Evolutionary conservation across 2,797 vertebrate genomes (phyloP).

Genomic region (Pelochelys cantorii): DNA sequence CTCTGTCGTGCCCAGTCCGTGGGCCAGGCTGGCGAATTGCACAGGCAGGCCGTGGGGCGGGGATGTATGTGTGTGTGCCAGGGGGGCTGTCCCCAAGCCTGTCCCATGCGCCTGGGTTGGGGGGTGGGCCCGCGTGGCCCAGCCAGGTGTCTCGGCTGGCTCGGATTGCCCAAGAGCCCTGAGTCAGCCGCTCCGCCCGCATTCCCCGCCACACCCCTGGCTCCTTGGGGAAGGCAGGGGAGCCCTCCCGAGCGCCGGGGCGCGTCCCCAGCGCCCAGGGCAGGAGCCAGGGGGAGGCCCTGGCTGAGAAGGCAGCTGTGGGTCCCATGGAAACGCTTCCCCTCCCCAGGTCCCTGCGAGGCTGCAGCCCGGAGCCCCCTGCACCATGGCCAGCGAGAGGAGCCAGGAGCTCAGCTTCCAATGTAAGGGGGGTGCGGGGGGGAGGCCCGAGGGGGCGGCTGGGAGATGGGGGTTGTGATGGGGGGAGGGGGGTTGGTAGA

Average conservation of each 20-base stretch:
- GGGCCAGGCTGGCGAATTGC: too few species aligned
- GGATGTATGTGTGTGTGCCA: too few species aligned
- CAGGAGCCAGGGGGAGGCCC: not conserved
- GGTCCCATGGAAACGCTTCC: not conserved
- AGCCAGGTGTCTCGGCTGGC: not conserved
- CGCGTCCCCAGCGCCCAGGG: not conserved
- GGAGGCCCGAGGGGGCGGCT: not conserved
- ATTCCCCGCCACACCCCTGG: not conserved
- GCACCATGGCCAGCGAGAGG: constrained; percentile 75
- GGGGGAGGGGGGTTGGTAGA: not conserved
- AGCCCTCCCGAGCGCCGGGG: not conserved
- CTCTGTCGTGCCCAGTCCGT: too few species aligned
- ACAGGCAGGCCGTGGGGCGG: too few species aligned
- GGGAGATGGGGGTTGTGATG: accelerated
- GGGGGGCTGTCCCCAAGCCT: too few species aligned
- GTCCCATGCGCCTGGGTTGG: too few species aligned
- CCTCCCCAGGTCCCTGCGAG: not conserved
- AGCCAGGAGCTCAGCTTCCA: constrained; percentile 73
- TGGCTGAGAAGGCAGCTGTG: not conserved
- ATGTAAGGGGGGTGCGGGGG: constrained; percentile 64
- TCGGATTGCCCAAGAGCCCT: not conserved
- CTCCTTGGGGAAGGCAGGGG: not conserved
- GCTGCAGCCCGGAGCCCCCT: not conserved
- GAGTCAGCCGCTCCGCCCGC: not conserved
- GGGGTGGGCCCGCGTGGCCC: not conserved